These are phyloP conservation scores for Sphyrna mokarran DNA, from an alignment of 2,113 vertebrate species.

Conservation along the genomic window DNA sequence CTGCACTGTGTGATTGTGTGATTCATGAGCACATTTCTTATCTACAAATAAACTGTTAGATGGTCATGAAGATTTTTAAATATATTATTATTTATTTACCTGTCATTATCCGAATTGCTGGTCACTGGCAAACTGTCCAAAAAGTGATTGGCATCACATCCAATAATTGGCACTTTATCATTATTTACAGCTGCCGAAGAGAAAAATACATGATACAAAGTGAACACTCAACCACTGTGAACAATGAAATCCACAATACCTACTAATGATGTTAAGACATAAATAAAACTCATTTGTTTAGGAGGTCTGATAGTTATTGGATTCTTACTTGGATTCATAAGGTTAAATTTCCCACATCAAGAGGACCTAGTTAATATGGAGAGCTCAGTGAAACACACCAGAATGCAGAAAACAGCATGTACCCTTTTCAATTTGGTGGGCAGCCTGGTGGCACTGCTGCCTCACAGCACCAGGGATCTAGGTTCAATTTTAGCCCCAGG, in stretches of 20 bases:
- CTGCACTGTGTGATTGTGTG: too few species aligned
- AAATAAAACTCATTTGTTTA: background rate
- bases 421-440: background rate
- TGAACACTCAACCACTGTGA: background rate
- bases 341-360: background rate
- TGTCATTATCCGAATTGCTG: background rate
- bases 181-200: constrained; percentile 47
- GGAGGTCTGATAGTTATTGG: background rate
- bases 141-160: constrained; percentile 52
- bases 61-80: background rate
- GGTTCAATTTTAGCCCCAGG: too few species aligned
- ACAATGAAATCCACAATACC: background rate
- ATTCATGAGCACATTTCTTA: background rate
- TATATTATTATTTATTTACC: constrained; percentile 23
- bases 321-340: background rate
- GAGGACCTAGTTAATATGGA: background rate
- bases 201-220: background rate
- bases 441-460: too few species aligned
- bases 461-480: too few species aligned
- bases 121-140: constrained; percentile 43
- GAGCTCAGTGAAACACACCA: background rate
- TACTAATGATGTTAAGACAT: background rate
- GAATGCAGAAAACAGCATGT: background rate
- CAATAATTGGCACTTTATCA: constrained; percentile 48
- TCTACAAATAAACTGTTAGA: background rate